A percentile compares a stretch with the other conserved stretches of the same genome.
Evolutionary conservation across 2,797 vertebrate species (phyloP).

Genomic region (Eulemur rubriventer): DNA sequence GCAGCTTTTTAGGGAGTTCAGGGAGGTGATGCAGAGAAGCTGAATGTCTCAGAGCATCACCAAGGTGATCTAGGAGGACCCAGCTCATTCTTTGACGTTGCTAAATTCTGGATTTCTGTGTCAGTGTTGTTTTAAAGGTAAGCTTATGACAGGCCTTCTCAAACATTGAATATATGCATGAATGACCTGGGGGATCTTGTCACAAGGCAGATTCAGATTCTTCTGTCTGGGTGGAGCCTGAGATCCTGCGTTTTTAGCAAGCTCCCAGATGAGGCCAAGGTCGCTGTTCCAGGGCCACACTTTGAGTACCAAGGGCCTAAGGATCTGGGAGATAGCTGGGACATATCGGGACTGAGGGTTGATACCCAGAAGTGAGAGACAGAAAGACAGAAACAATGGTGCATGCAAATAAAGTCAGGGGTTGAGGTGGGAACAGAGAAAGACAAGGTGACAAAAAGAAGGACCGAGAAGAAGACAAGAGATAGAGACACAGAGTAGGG

Average conservation of each 20-base stretch:
- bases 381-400: background rate
- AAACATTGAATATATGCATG: background rate
- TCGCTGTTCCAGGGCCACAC: background rate
- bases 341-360: background rate
- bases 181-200: background rate
- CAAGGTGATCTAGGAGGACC: background rate
- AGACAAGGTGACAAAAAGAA: background rate
- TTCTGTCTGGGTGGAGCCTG: background rate
- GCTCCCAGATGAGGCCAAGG: background rate
- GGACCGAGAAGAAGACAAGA: background rate
- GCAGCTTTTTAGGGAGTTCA: background rate
- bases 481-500: background rate
- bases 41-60: background rate
- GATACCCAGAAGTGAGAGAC: background rate
- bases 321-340: background rate
- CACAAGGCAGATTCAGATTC: background rate
- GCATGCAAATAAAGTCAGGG: background rate
- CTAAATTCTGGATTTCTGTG: background rate
- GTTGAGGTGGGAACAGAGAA: background rate
- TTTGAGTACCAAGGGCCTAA: background rate
- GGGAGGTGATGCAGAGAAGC: background rate
- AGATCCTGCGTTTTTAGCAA: background rate
- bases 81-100: background rate
- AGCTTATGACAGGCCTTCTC: background rate
- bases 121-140: background rate